Conservation (phyloP, 2,888 invertebrate species). For the Eubasilissa splendida region DNA sequence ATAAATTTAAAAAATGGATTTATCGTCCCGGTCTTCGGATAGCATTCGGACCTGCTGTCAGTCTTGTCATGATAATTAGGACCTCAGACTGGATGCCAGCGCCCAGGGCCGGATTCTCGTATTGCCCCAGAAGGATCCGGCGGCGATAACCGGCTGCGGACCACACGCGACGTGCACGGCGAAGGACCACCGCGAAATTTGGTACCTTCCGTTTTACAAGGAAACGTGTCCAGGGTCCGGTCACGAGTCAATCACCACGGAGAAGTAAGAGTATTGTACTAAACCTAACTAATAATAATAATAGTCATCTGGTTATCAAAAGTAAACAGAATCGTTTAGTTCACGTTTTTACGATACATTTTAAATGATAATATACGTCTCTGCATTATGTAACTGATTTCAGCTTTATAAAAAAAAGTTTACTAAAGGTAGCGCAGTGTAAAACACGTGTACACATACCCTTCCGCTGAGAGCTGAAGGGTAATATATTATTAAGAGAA, state of each 20-base stretch:
- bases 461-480: no score
- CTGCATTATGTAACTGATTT: no score
- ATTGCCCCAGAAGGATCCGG: neutral
- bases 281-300: no score
- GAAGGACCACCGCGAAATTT: neutral
- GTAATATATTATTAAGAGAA: no score
- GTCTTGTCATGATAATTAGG: conserved; percentile 9
- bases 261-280: no score
- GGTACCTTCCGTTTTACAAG: neutral
- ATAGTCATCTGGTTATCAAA: no score
- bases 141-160: neutral
- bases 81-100: conserved; percentile 8
- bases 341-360: no score
- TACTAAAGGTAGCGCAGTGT: no score
- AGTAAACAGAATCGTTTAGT: no score
- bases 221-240: neutral
- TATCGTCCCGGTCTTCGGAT: neutral
- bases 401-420: no score
- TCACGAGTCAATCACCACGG: neutral
- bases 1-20: neutral
- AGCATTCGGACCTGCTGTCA: conserved; percentile 12
- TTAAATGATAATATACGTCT: no score
- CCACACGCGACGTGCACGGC: neutral
- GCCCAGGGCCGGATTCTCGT: neutral
- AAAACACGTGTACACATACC: no score